Base-by-base conservation (phyloP, 1,140 invertebrate species). In the Drosophila punjabiensis region DNA sequence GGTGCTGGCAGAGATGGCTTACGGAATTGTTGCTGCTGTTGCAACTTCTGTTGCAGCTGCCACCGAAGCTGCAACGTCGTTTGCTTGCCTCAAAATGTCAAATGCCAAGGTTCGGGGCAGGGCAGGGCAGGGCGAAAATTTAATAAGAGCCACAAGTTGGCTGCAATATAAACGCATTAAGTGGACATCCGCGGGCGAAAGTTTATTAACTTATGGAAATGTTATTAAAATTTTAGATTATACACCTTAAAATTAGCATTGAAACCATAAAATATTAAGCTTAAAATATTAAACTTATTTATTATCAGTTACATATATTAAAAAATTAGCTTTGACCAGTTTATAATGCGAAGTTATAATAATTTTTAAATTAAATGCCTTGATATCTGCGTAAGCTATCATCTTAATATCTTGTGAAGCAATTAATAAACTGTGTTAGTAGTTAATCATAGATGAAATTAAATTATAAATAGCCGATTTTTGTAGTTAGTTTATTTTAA, bases 61-160 rank as follows among this genome's bases (percentile, higher is more conserved):
- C 35, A 60, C 60, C 56, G 79, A 69, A 62, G 67, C 50, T 55
- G 18, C 61, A 63, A 68, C 61, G 43, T 53, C 45, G 50, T 28
- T 28, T 37, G 14, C 65, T 45, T 65, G 9, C 41, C 28, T 32
- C 35, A 62, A 89, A 88, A 89, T 89, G 86, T 85, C 85, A 89
- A 89, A 85, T 90, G 85, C 79, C 81, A 89, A 90, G 85, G 86
- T 70, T 58, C 69, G 55, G 55, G 62, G 45, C 43, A 47, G 45
- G 45, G 45, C 43, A 47, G 45, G 45, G 41, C 41, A 43, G 13
- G 28, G 62, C 32, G 58, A 61, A 39, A 62, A 58, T 69, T 69
- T 45, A 41, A 61, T 53, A 56, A 47, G 59, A 60, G 64, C 41
- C 18, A 68, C 56, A 61, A 78, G 66, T 69, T 78, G 76, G 39